phyloP scores from a whole-genome alignment of 2,888 invertebrate genomes.

The Mesorhabditis spiculigera region DNA sequence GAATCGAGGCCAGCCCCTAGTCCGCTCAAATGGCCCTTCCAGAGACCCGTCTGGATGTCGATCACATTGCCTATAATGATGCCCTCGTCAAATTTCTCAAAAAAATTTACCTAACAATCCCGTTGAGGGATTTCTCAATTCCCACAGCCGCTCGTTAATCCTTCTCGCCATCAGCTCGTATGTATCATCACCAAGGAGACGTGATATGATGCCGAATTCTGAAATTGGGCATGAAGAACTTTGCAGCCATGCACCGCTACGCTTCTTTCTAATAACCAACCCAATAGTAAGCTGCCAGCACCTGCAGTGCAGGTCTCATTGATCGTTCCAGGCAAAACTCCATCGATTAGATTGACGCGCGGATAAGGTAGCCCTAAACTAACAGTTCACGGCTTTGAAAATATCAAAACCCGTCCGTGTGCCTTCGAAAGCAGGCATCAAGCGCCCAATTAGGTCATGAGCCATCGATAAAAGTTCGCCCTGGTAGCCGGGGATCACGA shows the following conservation, averaged over 20 bases:
- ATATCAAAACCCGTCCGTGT: conserved; percentile 63
- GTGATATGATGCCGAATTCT: conserved; percentile 43
- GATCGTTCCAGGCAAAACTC: conserved; percentile 63
- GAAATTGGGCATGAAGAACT: background rate
- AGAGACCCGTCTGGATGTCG: conserved; percentile 68
- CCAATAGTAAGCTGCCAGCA: conserved; percentile 68
- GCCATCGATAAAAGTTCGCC: conserved; percentile 67
- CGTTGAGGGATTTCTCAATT: conserved; percentile 65
- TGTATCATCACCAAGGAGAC: conserved; percentile 66
- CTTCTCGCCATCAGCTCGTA: conserved; percentile 67
- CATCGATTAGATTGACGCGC: conserved; percentile 65
- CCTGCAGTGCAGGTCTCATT: conserved; percentile 70
- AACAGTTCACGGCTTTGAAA: background rate
- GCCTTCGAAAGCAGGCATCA: conserved; percentile 68
- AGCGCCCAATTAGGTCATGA: conserved; percentile 67
- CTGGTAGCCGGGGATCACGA: conserved; percentile 43
- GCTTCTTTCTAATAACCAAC: conserved; percentile 42
- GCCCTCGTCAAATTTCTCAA: background rate
- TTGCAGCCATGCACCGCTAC: background rate
- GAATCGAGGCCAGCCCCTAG: conserved; percentile 69
- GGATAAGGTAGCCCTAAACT: conserved; percentile 51
- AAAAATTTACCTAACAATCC: conserved; percentile 65
- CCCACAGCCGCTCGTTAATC: conserved; percentile 66
- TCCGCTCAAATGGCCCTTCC: conserved; percentile 67
- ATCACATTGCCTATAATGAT: conserved; percentile 65